Conservation (phyloP, 1,140 invertebrate genomes). For the Heliconius hermathena region DNA sequence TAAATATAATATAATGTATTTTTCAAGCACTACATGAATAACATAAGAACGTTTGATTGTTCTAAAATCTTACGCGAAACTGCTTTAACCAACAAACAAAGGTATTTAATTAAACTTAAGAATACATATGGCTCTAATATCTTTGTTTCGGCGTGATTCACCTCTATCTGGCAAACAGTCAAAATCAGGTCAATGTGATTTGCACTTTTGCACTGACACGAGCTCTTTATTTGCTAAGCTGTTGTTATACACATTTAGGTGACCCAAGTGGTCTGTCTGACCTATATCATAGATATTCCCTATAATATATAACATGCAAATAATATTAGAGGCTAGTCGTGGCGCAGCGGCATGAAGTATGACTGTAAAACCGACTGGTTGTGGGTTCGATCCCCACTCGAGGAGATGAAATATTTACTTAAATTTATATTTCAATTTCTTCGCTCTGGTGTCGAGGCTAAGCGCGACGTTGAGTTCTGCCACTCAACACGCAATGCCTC, state of each 20-base stretch:
- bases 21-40: too few species aligned
- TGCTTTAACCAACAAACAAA: not conserved
- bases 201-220: constrained; percentile 8
- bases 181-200: constrained; percentile 13
- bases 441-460: too few species aligned
- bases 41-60: not conserved
- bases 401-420: too few species aligned
- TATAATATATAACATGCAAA: not conserved
- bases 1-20: too few species aligned
- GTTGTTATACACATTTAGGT: not conserved
- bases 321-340: not conserved
- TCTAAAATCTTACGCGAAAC: not conserved
- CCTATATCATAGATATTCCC: not conserved
- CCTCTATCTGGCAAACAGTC: not conserved
- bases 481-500: too few species aligned
- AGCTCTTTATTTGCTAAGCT: constrained; percentile 10
- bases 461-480: too few species aligned
- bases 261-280: not conserved
- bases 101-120: not conserved
- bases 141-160: constrained; percentile 15
- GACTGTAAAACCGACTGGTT: too few species aligned
- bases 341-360: too few species aligned
- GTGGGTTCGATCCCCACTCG: too few species aligned
- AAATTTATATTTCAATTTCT: too few species aligned
- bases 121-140: not conserved